Evolutionary conservation across 1,140 invertebrate genomes (phyloP).

Genomic region (Cylas formicarius): DNA sequence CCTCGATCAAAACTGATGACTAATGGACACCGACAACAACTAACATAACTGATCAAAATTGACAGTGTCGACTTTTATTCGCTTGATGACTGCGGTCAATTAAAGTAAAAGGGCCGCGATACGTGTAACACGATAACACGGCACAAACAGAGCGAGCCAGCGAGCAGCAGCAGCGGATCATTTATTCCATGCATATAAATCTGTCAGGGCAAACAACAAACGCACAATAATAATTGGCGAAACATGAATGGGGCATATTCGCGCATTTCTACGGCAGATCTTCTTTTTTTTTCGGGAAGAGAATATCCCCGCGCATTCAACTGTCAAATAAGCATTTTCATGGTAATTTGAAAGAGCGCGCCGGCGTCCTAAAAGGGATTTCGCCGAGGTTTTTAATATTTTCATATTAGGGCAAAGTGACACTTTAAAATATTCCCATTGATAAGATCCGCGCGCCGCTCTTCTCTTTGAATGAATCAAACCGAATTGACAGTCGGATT

Average conservation of each 20-base stretch:
- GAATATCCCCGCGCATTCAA: conserved; percentile 32
- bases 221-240: conserved; percentile 36
- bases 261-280: conserved; percentile 25
- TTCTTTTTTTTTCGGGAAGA: conserved; percentile 24
- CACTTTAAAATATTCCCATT: conserved; percentile 35
- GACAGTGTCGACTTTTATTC: too few relatives aligned
- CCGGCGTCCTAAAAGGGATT: conserved; percentile 32
- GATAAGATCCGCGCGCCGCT: conserved; percentile 28
- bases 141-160: conserved; percentile 19
- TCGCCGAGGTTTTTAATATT: conserved; percentile 38
- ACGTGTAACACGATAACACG: conserved; percentile 30
- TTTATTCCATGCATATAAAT: conserved; percentile 41
- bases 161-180: too few relatives aligned
- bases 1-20: too few relatives aligned
- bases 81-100: conserved; percentile 30
- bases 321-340: conserved; percentile 39
- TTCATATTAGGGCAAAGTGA: conserved; percentile 36
- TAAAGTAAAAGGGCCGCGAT: conserved; percentile 30
- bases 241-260: conserved; percentile 34
- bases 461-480: conserved; percentile 15
- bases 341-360: conserved; percentile 33
- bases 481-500: conserved; percentile 31
- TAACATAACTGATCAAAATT: too few relatives aligned
- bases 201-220: conserved; percentile 33
- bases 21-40: too few relatives aligned